Evolutionary conservation across 2,113 vertebrate species (phyloP), one percentile per base, ranked within the genome.

Genomic region (Sula dactylatra): DNA sequence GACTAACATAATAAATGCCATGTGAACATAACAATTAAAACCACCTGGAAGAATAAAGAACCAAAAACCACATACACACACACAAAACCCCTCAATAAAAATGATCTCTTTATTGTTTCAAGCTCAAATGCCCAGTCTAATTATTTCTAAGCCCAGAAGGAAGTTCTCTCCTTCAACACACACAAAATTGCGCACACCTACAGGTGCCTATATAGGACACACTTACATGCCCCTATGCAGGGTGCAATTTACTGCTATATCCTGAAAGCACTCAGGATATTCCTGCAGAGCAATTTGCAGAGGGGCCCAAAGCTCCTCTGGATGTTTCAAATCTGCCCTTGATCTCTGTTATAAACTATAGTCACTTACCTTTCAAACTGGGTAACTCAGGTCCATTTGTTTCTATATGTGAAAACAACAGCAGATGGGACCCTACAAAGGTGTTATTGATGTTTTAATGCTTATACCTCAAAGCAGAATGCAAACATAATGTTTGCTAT

Each of bases 1-100:
- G 21, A 40, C 16, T 82, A 62, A 49, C 58, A 5, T n/a, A 88
- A 56, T 47, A 77, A 70, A 47, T 62, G 5, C 1, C 24, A 44
- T 13, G 18, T 70, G 27, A 73, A 45, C 29, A 62, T 29, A 85
- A 70, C 5, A 8, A 25, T 26, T 42, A 74, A 83, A 77, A 80
- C 6, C 8, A 76, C 5, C 5, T 38, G 11, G 10, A 44, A 31
- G 11, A 66, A 55, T 77, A 74, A 9, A 54, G 15, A 49, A 80
- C 3, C 3, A 50, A 70, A 26, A 21, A 4, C 0, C 5, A 19
- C 40, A 17, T 18, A 27, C 26, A 29, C 52, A 29, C 1, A 13
- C 25, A 61, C 2, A 22, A 32, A 34, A 42, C 7, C 16, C 16
- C 24, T 6, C 7, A 20, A 66, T 26, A 50, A 73, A 78, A 78